Evolutionary conservation across 2,113 vertebrate genomes (phyloP).

Genomic region (Nothobranchius kuhntae): DNA sequence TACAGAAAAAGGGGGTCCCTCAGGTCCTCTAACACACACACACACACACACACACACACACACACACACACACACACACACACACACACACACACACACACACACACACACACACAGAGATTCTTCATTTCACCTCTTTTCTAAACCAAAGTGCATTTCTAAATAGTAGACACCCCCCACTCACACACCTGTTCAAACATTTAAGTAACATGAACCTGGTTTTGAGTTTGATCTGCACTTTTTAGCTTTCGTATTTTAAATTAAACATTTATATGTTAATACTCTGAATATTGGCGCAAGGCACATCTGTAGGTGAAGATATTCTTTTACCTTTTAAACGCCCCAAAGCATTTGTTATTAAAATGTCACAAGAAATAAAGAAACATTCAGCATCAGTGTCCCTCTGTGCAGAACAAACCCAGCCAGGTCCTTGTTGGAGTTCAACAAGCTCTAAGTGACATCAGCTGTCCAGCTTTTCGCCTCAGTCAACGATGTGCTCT

Average conservation of each 20-base stretch:
- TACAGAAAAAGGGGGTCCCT: constrained; percentile 10
- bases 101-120: background rate
- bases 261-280: no score
- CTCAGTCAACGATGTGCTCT: constrained; percentile 90
- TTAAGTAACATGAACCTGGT: constrained; percentile 43
- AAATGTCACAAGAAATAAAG: constrained; percentile 48
- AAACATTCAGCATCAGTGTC: background rate
- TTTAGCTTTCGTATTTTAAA: background rate
- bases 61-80: no score
- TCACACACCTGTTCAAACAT: constrained; percentile 1
- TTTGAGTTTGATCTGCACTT: constrained; percentile 73
- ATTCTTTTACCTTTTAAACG: constrained; percentile 44
- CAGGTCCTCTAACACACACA: constrained; percentile 7
- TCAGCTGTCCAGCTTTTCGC: constrained; percentile 17
- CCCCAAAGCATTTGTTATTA: constrained; percentile 25
- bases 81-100: constrained; percentile 4
- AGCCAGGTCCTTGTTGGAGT: constrained; percentile 52
- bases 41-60: constrained; percentile 12
- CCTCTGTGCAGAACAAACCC: constrained; percentile 75
- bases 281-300: constrained; percentile 66
- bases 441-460: constrained; percentile 26
- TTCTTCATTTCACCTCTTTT: constrained; percentile 17
- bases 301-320: constrained; percentile 66
- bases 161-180: constrained; percentile 32
- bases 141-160: constrained; percentile 71